Evolutionary conservation across 2,888 invertebrate species (phyloP).

Genomic region (Alentia gelatinosa): DNA sequence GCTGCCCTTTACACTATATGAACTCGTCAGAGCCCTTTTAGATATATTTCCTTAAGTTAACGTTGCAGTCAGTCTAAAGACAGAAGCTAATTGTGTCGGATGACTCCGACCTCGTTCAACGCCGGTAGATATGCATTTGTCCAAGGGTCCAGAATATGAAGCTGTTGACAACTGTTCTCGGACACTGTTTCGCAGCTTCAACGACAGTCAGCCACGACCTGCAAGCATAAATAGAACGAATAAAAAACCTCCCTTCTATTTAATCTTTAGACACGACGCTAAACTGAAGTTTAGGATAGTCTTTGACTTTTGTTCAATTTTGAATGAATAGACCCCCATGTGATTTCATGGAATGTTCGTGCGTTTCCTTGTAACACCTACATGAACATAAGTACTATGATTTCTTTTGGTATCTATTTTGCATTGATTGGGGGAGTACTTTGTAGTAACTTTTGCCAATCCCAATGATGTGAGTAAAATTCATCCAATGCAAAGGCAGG

Average conservation of each 20-base stretch:
- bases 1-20: too few relatives aligned
- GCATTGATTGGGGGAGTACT: too few relatives aligned
- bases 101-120: background rate
- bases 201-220: slow-evolving; percentile 34
- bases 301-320: too few relatives aligned
- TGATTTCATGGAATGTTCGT: too few relatives aligned
- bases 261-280: background rate
- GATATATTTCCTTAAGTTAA: background rate
- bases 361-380: too few relatives aligned
- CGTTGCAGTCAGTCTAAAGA: background rate
- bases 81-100: background rate
- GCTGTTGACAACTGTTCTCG: background rate
- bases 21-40: too few relatives aligned
- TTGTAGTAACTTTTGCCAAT: too few relatives aligned
- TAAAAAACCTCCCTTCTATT: background rate
- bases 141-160: slow-evolving; percentile 36
- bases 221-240: background rate
- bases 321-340: too few relatives aligned
- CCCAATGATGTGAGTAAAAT: too few relatives aligned
- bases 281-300: background rate
- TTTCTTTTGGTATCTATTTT: too few relatives aligned
- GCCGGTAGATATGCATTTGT: slow-evolving; percentile 26
- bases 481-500: too few relatives aligned
- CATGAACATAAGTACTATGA: too few relatives aligned
- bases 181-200: slow-evolving; percentile 22